A percentile compares a stretch with the other conserved stretches of the same genome.
Evolutionary conservation across 1,140 invertebrate species (phyloP).

Genomic region (Octopus bimaculoides): DNA sequence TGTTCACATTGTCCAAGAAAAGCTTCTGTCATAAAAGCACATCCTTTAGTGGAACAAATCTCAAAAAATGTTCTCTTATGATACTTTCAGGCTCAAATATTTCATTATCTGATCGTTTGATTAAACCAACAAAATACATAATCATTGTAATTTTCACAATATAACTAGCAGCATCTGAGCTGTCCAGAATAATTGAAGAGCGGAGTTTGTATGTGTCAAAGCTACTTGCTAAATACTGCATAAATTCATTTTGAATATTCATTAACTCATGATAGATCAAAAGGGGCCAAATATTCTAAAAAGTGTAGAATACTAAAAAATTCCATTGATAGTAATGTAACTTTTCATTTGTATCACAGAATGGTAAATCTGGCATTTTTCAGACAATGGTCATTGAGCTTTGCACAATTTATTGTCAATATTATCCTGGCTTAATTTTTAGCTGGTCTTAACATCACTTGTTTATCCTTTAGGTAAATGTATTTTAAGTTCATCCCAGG

Average conservation of each 20-base stretch:
- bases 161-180: neutral
- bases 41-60: neutral
- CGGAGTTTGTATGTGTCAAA: neutral
- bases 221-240: neutral
- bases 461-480: neutral
- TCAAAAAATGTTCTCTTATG: neutral
- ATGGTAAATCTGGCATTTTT: neutral
- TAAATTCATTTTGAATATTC: neutral
- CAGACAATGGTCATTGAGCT: neutral
- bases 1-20: neutral
- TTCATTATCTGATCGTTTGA: neutral
- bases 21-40: neutral
- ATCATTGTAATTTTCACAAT: neutral
- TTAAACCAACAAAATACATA: neutral
- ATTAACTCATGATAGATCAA: neutral
- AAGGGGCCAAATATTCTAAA: neutral
- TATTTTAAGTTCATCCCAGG: neutral
- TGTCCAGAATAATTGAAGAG: neutral
- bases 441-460: neutral
- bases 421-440: neutral
- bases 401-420: neutral
- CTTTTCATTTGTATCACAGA: neutral
- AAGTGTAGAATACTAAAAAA: neutral
- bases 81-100: neutral
- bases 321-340: neutral